Conservation (phyloP, 2,888 invertebrate species). For the Hartigia nigra region DNA sequence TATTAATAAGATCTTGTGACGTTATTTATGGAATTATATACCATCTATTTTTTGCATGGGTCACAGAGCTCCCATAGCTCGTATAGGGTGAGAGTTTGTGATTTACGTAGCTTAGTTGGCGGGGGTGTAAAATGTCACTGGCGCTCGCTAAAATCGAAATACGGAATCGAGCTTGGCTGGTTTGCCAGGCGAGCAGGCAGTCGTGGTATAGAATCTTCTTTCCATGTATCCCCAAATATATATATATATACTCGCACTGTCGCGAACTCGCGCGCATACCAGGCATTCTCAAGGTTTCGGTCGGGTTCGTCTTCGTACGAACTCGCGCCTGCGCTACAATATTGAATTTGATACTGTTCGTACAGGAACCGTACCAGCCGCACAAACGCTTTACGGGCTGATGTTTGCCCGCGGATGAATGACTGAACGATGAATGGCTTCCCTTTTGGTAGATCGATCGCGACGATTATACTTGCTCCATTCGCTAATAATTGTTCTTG, state of each 20-base stretch:
- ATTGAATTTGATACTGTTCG: constrained; percentile 44
- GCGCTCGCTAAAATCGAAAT: neutral
- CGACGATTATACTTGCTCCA: neutral
- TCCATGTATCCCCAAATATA: neutral
- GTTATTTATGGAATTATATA: neutral
- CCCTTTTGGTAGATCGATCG: neutral
- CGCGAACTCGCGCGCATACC: neutral
- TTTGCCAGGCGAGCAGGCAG: neutral
- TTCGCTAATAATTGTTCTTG: neutral
- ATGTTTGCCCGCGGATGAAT: constrained; percentile 15
- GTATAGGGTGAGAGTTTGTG: neutral
- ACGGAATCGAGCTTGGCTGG: neutral
- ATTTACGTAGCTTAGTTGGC: neutral
- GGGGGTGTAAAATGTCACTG: neutral
- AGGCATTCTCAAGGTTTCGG: neutral
- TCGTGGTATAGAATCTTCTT: neutral
- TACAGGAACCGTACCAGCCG: neutral
- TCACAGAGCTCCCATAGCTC: neutral
- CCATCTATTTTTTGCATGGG: neutral
- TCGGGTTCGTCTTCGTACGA: constrained; percentile 6
- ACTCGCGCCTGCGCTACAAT: constrained; percentile 51
- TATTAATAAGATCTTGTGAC: neutral
- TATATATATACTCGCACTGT: neutral
- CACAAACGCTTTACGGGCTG: neutral
- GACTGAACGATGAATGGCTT: constrained; percentile 2